Conservation (phyloP, 2,888 invertebrate genomes). For the Ophion ventricosus region DNA sequence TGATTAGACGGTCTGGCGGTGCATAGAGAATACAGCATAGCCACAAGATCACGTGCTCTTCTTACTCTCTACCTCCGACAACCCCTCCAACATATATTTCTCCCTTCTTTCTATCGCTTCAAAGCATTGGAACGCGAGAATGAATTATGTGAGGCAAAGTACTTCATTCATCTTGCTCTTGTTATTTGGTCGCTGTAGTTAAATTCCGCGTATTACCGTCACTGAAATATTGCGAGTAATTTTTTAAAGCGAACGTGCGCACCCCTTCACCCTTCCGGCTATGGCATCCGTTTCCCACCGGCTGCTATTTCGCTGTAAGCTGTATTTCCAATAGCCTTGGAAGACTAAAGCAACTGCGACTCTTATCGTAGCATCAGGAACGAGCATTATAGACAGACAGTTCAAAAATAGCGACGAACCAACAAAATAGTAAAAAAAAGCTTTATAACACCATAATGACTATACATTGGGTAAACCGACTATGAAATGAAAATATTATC, state of each 20-base stretch:
- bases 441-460: too few species aligned
- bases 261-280: not conserved
- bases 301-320: not conserved
- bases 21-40: constrained; percentile 71
- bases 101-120: constrained; percentile 48
- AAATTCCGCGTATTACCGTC: constrained; percentile 78
- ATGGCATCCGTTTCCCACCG: constrained; percentile 7
- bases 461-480: too few species aligned
- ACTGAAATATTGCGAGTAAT: constrained; percentile 78
- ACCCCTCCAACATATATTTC: constrained; percentile 43
- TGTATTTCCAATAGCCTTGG: not conserved
- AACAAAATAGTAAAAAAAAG: too few species aligned
- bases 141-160: constrained; percentile 81
- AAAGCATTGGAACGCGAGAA: constrained; percentile 73
- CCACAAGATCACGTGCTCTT: constrained; percentile 55
- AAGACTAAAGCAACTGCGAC: not conserved
- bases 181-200: constrained; percentile 80
- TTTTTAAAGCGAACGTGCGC: constrained; percentile 78
- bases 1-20: constrained; percentile 75
- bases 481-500: too few species aligned
- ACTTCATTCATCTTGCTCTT: constrained; percentile 81
- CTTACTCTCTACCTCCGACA: constrained; percentile 41
- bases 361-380: not conserved
- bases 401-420: too few species aligned
- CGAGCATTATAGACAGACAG: not conserved